Base-by-base conservation (phyloP, 2,797 vertebrate species). In the Atherinosoma microstoma region DNA sequence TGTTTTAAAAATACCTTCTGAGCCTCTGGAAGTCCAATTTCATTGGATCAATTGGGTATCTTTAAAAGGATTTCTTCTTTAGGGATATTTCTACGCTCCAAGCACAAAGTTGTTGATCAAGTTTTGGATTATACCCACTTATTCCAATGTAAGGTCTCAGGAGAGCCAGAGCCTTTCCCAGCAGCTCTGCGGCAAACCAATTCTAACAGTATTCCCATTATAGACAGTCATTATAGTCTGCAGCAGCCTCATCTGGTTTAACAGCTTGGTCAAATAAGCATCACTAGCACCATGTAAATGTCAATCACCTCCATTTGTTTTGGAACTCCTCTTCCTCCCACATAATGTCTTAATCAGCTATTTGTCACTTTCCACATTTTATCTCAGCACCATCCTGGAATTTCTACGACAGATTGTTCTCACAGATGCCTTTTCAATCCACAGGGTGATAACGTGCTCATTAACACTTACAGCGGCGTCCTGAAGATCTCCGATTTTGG, bases 401-500 rank as follows among this genome's bases (percentile, higher is more conserved):
- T 68, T 58, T 62, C 53, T 54, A 29, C 3, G 24, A 8, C 51
- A 5, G 35, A 58, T 16, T 57, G 62, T 70, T 84, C 70, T 91
- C 67, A 84, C n/a, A 1, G 29, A 9, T 69, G 32, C 66, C 0
- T 76, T 72, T 66, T 58, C 38, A 16, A 47, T 78, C 68, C 24
- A 12, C 91, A 99, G 98, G 98, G 98, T 24, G 98, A 99, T 85
- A 99, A 99, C 0, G 98, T 99, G 58, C 94, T 99, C 89, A 99
- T 99, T 90, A 99, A 99, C 92, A 99, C 98, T 1, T 99, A 99
- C 87, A 99, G 98, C 20, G 98, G 98, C 20, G 97, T 99, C 71
- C 93, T 99, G 91, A 99, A 99, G 94, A 99, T 99, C 85, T 99
- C 98, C 0, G 98, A 99, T 90, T 99, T 99, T 62, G 98, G 98